Base-by-base conservation (phyloP, 2,113 vertebrate genomes). In the Indri indri region DNA sequence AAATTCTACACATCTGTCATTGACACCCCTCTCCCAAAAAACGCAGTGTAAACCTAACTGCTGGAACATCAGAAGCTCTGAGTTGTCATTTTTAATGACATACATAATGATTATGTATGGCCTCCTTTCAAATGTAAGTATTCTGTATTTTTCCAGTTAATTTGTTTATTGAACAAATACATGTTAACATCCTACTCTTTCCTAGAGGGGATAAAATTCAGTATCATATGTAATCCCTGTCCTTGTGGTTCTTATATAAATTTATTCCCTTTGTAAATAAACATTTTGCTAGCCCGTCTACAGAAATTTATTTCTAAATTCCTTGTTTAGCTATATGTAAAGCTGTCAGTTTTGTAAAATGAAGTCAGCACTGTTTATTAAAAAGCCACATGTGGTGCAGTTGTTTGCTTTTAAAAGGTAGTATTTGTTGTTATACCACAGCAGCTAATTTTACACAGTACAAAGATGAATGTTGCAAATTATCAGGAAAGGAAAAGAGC, bases 321-420 rank as follows among this genome's bases (percentile, higher is more conserved):
- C 63, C 4, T 85, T 85, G 22, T 91, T 18, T 61, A 86, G 5
- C 80, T 80, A 4, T 71, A 83, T 17, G 63, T 81, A 61, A 3
- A 80, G 79, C 20, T 30, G 23, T 14, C 32, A 40, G 2, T 92
- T 98, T 95, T 81, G 0, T 96, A 94, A 97, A 45, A 83, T 97
- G 45, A 97, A 54, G 42, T 40, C 85, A 6, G 25, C 32, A 12
- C 73, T 71, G 3, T 92, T 91, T 95, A 77, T 86, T 50, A 25
- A 85, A 88, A 88, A 93, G 42, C 45, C 20, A 61, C 47, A 6
- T 79, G 87, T 63, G 66, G 0, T 95, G 57, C 32, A 42, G 9
- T 96, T 88, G 71, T 90, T 95, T 70, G 17, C 65, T 96, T 83
- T 94, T 97, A 77, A 95, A 92, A 66, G 90, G 65, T 89, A 77